Percentiles rank a stretch among this genome's conserved stretches.
Evolutionary conservation across 2,797 vertebrate genomes (phyloP).

Genomic region (Sebastes oblongus): DNA sequence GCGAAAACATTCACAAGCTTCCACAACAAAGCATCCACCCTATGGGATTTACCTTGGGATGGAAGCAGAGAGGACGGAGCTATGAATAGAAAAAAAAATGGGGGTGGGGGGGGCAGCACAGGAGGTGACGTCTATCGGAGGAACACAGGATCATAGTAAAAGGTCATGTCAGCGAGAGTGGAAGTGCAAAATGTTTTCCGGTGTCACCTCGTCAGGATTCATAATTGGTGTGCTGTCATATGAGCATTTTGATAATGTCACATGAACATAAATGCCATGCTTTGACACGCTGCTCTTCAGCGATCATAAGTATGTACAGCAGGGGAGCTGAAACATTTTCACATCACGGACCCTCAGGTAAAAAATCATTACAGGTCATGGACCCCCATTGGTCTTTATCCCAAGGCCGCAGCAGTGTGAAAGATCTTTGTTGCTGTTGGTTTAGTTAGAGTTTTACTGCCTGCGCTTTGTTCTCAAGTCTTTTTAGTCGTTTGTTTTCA

Average conservation of each 20-base stretch:
- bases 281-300: conserved; percentile 43
- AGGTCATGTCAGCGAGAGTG: conserved; percentile 68
- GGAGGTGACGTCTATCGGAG: conserved; percentile 35
- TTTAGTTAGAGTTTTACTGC: not conserved
- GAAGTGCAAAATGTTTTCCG: conserved; percentile 52
- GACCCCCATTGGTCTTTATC: conserved; percentile 34
- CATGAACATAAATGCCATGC: conserved; percentile 63
- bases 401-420: not conserved
- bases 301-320: conserved; percentile 43
- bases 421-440: conserved; percentile 6
- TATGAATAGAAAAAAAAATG: conserved; percentile 24
- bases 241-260: conserved; percentile 72
- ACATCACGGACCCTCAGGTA: conserved; percentile 22
- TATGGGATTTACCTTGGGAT: conserved; percentile 56
- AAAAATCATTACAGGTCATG: conserved; percentile 61
- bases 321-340: conserved; percentile 31
- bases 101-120: not conserved
- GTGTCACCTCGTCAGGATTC: conserved; percentile 53
- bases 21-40: conserved; percentile 48
- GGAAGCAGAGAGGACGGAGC: conserved; percentile 19
- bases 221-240: conserved; percentile 70
- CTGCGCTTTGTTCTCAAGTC: not conserved
- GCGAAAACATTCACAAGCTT: conserved; percentile 55
- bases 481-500: not conserved
- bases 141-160: conserved; percentile 52